Conservation (phyloP, 2,888 invertebrate species). For the Dilophus febrilis region DNA sequence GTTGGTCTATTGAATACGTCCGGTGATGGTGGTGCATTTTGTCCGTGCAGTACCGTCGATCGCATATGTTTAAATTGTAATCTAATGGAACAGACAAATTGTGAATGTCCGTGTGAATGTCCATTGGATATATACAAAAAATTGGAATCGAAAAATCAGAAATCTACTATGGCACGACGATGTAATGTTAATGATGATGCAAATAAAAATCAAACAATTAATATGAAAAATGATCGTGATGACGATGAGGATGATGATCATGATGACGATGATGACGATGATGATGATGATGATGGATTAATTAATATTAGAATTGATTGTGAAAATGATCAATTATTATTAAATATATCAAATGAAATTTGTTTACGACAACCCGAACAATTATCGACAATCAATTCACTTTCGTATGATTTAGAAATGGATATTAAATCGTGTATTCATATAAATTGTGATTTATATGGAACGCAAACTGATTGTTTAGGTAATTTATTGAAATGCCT, state of each 20-base stretch:
- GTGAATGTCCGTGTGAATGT: conserved; percentile 91
- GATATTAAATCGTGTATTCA: conserved; percentile 46
- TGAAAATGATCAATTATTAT: not conserved
- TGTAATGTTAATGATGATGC: not conserved
- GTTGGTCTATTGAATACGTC: conserved; percentile 77
- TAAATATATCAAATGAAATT: not conserved
- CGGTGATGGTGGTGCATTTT: conserved; percentile 68
- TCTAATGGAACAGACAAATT: conserved; percentile 85
- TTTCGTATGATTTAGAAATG: conserved; percentile 31
- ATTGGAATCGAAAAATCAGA: not conserved
- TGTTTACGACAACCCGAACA: conserved; percentile 1
- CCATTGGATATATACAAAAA: conserved; percentile 29
- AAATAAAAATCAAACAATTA: not conserved
- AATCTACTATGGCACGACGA: too few species aligned
- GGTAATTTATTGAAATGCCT: conserved; percentile 16
- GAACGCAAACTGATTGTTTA: conserved; percentile 45
- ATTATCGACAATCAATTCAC: not conserved
- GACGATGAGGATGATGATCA: too few species aligned
- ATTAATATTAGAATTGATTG: conserved; percentile 3
- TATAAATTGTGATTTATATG: conserved; percentile 48
- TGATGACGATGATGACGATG: too few species aligned
- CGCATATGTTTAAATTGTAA: conserved; percentile 80
- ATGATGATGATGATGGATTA: not conserved
- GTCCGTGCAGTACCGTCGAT: conserved; percentile 82
- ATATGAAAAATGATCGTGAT: conserved; percentile 3